Percentiles rank a stretch among this genome's conserved stretches.
Conservation (phyloP, 2,797 vertebrate species). For the Rhadinocentrus ornatus region DNA sequence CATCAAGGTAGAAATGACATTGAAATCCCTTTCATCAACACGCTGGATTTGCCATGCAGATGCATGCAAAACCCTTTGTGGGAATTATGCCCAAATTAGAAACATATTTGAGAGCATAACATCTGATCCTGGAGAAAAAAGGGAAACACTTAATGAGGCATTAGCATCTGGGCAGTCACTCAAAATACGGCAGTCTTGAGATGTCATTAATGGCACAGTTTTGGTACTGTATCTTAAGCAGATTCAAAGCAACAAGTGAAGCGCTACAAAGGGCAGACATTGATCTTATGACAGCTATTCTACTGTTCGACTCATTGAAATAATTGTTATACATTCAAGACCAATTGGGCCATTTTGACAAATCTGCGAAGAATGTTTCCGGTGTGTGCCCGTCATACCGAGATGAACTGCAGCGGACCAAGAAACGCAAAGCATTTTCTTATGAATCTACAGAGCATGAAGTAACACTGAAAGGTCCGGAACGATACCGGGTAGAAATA, state of each 20-base stretch:
- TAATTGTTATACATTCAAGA: neutral
- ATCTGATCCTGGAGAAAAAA: neutral
- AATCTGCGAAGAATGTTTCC: neutral
- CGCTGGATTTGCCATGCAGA: neutral
- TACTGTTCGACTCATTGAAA: neutral
- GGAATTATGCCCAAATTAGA: slow-evolving; percentile 3
- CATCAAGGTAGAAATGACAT: neutral
- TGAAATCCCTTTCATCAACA: neutral
- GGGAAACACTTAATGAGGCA: neutral
- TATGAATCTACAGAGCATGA: neutral
- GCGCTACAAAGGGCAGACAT: neutral
- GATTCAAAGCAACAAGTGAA: neutral
- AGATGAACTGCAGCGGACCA: slow-evolving; percentile 3
- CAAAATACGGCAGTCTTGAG: neutral
- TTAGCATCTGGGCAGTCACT: neutral
- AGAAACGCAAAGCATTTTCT: neutral
- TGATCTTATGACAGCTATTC: neutral
- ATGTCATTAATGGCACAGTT: neutral
- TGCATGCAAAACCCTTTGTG: slow-evolving; percentile 2
- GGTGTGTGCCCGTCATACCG: neutral
- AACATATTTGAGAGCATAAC: slow-evolving; percentile 2
- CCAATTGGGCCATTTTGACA: neutral
- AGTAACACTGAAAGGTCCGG: neutral
- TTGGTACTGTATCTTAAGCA: slow-evolving; percentile 3
- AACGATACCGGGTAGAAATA: neutral